Conservation (phyloP, 2,888 invertebrate genomes). For the Drosophila setosimentum region DNA sequence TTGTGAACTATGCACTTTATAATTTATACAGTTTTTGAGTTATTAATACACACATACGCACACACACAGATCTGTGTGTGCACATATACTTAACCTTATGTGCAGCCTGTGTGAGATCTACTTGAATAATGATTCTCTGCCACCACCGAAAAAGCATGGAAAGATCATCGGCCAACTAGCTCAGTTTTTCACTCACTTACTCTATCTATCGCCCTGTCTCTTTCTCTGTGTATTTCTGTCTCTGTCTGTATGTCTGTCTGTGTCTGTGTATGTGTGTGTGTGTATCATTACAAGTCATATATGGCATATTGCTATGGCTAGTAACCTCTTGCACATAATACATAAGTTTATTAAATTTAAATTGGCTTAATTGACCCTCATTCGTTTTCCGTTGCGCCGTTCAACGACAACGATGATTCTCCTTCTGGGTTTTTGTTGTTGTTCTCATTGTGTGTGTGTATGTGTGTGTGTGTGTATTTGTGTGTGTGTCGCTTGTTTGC, state of each 20-base stretch:
- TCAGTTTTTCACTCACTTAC: slow-evolving; percentile 2
- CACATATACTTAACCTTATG: slow-evolving; percentile 59
- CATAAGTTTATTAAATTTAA: slow-evolving; percentile 86
- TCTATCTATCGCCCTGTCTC: not conserved
- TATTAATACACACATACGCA: slow-evolving; percentile 53
- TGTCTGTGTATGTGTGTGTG: slow-evolving; percentile 32
- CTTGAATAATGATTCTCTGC: slow-evolving; percentile 42
- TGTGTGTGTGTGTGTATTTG: slow-evolving; percentile 10
- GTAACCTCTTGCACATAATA: slow-evolving; percentile 84
- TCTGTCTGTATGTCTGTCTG: not conserved
- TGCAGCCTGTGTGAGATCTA: slow-evolving; percentile 44
- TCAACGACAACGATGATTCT: slow-evolving; percentile 45
- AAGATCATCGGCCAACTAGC: slow-evolving; percentile 1
- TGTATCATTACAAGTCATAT: slow-evolving; percentile 71
- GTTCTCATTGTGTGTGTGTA: slow-evolving; percentile 11
- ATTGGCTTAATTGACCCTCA: slow-evolving; percentile 86
- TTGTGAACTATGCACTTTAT: slow-evolving; percentile 64
- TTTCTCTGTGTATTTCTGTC: not conserved
- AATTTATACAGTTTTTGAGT: slow-evolving; percentile 52
- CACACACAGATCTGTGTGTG: not conserved
- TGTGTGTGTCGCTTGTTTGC: slow-evolving; percentile 57
- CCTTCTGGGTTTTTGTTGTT: slow-evolving; percentile 11
- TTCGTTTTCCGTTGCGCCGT: slow-evolving; percentile 78
- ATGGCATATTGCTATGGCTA: slow-evolving; percentile 68
- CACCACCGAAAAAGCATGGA: slow-evolving; percentile 53